Evolutionary conservation across 2,888 invertebrate species (phyloP).

Genomic region (Pinctada fucata): DNA sequence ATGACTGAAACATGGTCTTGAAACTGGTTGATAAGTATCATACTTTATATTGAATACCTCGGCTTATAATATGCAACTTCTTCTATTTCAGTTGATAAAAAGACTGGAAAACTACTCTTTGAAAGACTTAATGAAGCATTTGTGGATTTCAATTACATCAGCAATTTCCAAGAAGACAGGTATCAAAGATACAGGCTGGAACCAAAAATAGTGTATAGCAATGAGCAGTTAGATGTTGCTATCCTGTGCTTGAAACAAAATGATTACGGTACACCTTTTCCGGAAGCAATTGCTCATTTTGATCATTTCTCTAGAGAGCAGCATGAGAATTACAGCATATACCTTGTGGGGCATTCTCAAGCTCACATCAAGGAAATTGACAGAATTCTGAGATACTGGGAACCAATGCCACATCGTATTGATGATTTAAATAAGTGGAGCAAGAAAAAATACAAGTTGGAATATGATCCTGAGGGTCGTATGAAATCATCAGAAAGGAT

Average conservation of each 20-base stretch:
- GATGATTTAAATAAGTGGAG: conserved; percentile 28
- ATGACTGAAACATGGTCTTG: no score
- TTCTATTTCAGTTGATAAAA: not conserved
- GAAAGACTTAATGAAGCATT: not conserved
- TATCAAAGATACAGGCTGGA: not conserved
- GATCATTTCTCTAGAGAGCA: conserved; percentile 7
- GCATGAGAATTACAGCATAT: conserved; percentile 21
- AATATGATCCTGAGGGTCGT: conserved; percentile 2
- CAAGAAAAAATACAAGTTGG: conserved; percentile 10
- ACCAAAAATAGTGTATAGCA: conserved; percentile 24
- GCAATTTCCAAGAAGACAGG: not conserved
- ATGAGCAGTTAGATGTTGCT: conserved; percentile 39
- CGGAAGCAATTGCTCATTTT: conserved; percentile 35
- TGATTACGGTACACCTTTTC: conserved; percentile 16
- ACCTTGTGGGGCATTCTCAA: conserved; percentile 40
- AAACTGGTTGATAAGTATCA: no score
- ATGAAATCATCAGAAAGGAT: conserved; percentile 12
- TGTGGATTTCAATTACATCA: conserved; percentile 14
- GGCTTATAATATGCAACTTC: not conserved
- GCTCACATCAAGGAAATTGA: conserved; percentile 24
- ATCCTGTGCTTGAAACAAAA: conserved; percentile 34
- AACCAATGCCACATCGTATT: conserved; percentile 22
- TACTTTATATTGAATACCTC: no score
- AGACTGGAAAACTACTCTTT: not conserved
- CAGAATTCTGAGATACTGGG: conserved; percentile 21